Evolutionary conservation across 2,113 vertebrate genomes (phyloP), one percentile per base, ranked within the genome.

Genomic region (Mugil cephalus): DNA sequence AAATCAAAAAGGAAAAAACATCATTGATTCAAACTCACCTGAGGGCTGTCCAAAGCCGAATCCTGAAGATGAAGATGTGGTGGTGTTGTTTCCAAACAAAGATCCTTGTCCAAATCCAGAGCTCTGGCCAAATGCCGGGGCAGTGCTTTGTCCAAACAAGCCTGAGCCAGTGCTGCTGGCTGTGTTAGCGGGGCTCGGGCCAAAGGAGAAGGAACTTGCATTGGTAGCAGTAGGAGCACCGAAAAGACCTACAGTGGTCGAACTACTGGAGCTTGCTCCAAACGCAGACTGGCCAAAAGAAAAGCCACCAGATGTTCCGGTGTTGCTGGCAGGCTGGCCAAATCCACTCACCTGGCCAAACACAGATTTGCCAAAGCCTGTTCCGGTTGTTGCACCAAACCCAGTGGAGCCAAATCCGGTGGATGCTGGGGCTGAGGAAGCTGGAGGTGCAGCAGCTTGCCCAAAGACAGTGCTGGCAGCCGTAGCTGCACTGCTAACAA

Each of bases 1-100:
- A n/a, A n/a, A n/a, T n/a, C n/a, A 54, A 36, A 54, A 24, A 17
- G 1, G 8, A 6, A 47, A 47, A 18, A 4, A 11, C 9, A 21
- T 19, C 8, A 52, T 1, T 40, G 48, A 36, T 10, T 38, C 21
- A 4, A 30, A 60, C 94, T 94, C 79, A 99, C 98, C 96, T 79
- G 96, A 92, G 1, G 95, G 92, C 51, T 98, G 97, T 71, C 94
- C 96, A 61, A 99, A 99, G 88, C 95, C 93, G 76, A 99, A 99
- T 0, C 93, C 96, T 2, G 96, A 80, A 1, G 96, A 93, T 0
- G 96, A 91, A 0, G 95, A 93, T 0, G 96, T 94, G 6, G 96
- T 96, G n/a, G 96, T 96, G 24, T 94, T 65, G 1, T 89, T 87
- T 0, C 96, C 98, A 7, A 99, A 99, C 48, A 95, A 79, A 0